Base-by-base conservation (phyloP, 2,888 invertebrate species). In the Dilophus febrilis region DNA sequence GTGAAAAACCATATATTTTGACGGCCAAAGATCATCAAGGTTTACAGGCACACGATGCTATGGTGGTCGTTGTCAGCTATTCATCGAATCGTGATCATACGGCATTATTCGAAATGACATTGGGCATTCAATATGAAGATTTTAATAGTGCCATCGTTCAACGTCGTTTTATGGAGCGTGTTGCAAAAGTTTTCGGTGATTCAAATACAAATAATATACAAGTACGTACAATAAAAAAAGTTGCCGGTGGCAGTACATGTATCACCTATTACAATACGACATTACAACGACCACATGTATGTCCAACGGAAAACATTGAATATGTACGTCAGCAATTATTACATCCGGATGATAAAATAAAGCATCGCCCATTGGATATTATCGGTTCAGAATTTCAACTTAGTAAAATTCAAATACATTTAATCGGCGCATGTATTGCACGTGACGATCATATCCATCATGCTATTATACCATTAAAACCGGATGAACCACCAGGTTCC, bases 231-330 rank as follows among this genome's bases (percentile, higher is more conserved):
- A 74, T 88, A 38, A 57, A 51, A 10, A 53, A 52, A 27, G 51
- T 58, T 37, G 34, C 34, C n/a, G 35, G 36, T 22, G 51, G 55
- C 2, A 74, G 77, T 18, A 78, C 79, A 12, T 71, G 79, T 44
- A 73, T 83, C 34, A 74, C 74, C 44, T 83, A 83, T 73, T 75
- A 81, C 58, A 94, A 94, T 60, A 79, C 77, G 34, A 79, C 84
- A 8, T 46, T 62, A 14, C 53, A 60, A 43, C 34, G 38, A 11
- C 34, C 41, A 6, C 56, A 58, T 47, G 53, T 70, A 37, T 94
- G 92, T 58, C 84, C 88, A 0, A 71, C 79, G 46, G 71, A 74
- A 34, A 79, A 83, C 51, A 81, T 92, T 44, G 73, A 72, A 11
- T 68, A 70, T 39, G 64, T 90, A 1, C 71, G 85, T 42, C 71